Evolutionary conservation across 2,888 invertebrate species (phyloP).

Genomic region (Lypha dubia): DNA sequence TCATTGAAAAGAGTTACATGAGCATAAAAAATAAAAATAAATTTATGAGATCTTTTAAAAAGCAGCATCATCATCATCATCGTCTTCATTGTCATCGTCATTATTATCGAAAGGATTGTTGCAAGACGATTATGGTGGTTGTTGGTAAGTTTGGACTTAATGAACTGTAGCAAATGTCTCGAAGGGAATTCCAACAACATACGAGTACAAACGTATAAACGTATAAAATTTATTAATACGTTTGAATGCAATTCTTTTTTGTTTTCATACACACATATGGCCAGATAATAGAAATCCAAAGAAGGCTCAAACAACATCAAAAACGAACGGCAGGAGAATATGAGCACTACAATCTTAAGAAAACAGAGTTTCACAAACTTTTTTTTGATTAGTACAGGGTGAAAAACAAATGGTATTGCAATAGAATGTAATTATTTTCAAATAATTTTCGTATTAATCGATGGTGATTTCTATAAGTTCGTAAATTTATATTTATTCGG

Average conservation of each 20-base stretch:
- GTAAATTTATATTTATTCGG: no score
- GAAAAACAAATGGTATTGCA: neutral
- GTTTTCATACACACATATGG: constrained; percentile 14
- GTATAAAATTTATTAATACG: constrained; percentile 5
- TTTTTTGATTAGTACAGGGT: neutral
- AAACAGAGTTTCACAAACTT: constrained; percentile 37
- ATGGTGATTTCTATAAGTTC: no score
- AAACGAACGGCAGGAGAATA: constrained; percentile 39
- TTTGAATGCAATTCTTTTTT: constrained; percentile 7
- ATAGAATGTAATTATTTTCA: no score
- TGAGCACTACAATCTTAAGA: neutral
- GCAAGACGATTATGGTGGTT: constrained; percentile 8
- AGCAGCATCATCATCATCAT: constrained; percentile 34
- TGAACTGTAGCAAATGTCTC: constrained; percentile 71
- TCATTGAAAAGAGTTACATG: constrained; percentile 26
- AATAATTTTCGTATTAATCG: no score
- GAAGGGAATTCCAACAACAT: constrained; percentile 65
- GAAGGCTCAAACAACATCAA: constrained; percentile 25
- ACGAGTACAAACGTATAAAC: constrained; percentile 17
- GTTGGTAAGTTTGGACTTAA: constrained; percentile 50
- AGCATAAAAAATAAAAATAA: constrained; percentile 11
- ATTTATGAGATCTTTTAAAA: constrained; percentile 65
- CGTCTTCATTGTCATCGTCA: constrained; percentile 28
- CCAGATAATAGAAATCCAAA: constrained; percentile 48
- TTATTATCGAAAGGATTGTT: constrained; percentile 52